Conservation (phyloP, 2,797 vertebrate genomes). For the Falco peregrinus region DNA sequence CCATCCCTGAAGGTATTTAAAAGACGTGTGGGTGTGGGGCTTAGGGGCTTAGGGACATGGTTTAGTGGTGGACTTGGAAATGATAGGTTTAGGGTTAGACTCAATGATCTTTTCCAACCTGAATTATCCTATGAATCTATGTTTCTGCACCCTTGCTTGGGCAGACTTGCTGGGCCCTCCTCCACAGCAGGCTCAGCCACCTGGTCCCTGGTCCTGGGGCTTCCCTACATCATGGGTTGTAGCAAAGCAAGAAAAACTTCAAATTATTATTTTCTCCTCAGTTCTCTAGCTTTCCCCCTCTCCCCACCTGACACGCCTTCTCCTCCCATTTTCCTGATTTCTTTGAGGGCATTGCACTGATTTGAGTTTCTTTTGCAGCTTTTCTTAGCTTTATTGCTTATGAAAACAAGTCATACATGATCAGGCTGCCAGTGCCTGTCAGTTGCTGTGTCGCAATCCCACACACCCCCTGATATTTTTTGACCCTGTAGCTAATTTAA, state of each 20-base stretch:
- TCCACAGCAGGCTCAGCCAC: background rate
- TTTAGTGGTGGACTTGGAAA: background rate
- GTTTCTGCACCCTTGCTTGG: background rate
- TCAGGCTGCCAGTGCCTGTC: background rate
- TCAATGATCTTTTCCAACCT: background rate
- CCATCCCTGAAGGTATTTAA: background rate
- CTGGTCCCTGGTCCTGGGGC: background rate
- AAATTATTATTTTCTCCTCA: background rate
- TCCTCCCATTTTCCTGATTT: background rate
- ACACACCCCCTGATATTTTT: background rate
- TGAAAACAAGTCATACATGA: background rate
- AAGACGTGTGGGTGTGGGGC: accelerated
- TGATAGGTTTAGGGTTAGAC: accelerated
- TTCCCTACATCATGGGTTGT: background rate
- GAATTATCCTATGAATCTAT: background rate
- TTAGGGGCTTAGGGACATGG: background rate
- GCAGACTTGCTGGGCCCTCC: background rate
- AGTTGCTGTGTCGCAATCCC: background rate
- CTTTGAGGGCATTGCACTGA: background rate
- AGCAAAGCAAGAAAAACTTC: background rate
- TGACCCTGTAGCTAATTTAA: background rate
- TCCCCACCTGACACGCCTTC: accelerated
- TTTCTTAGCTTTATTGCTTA: background rate
- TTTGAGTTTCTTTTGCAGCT: background rate
- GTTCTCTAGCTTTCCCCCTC: accelerated